These are phyloP conservation scores for Drosophila albomicans DNA, from an alignment of 1,140 invertebrate species.

Conservation along the genomic window DNA sequence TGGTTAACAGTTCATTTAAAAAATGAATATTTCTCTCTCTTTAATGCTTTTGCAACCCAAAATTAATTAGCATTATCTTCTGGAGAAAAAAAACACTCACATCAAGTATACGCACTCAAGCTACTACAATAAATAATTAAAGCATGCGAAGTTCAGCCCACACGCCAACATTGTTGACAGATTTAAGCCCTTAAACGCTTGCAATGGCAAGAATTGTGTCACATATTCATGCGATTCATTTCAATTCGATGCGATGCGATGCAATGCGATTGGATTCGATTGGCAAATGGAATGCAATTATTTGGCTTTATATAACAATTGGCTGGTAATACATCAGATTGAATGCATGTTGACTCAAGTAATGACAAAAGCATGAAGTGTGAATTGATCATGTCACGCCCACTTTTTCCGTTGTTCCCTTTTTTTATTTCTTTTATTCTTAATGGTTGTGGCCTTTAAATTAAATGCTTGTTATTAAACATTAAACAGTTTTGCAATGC, in stretches of 20 bases:
- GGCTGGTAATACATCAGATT: constrained; percentile 46
- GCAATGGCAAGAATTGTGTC: background rate
- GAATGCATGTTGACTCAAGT: constrained; percentile 63
- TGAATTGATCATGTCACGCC: constrained; percentile 34
- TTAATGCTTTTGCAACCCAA: too few species aligned
- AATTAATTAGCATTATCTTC: too few species aligned
- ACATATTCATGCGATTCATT: background rate
- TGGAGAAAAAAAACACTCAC: too few species aligned
- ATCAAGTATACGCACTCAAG: background rate
- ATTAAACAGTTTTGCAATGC: constrained; percentile 54
- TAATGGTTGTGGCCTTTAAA: constrained; percentile 37
- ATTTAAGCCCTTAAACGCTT: constrained; percentile 3
- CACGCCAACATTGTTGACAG: background rate
- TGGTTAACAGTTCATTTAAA: too few species aligned
- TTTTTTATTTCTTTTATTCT: constrained; percentile 12
- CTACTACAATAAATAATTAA: background rate
- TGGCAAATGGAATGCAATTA: constrained; percentile 34
- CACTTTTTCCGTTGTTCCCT: background rate
- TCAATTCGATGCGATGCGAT: background rate
- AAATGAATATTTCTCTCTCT: too few species aligned
- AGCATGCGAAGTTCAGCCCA: background rate
- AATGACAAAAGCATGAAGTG: constrained; percentile 53
- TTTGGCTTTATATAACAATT: constrained; percentile 35
- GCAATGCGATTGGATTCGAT: constrained; percentile 3
- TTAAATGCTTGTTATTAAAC: constrained; percentile 78